phyloP scores from a whole-genome alignment of 2,888 invertebrate genomes.

The Ptilodon capucinus region DNA sequence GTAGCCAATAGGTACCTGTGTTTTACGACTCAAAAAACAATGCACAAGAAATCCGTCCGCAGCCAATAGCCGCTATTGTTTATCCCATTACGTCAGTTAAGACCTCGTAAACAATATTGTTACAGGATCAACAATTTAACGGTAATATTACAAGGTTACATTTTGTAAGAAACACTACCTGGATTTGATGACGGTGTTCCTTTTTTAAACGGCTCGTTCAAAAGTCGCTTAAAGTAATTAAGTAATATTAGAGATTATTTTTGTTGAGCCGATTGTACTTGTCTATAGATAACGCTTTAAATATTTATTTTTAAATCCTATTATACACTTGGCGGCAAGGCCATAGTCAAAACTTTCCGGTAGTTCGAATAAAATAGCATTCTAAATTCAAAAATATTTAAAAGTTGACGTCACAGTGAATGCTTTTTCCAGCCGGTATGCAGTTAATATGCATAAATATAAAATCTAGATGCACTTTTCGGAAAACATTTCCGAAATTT shows the following conservation, averaged over 20 bases:
- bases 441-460: neutral
- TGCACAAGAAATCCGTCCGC: slow-evolving; percentile 44
- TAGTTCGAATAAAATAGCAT: neutral
- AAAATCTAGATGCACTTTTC: neutral
- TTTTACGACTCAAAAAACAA: slow-evolving; percentile 63
- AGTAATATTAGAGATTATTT: slow-evolving; percentile 15
- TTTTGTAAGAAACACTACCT: slow-evolving; percentile 60
- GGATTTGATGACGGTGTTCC: slow-evolving; percentile 27
- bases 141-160: slow-evolving; percentile 50
- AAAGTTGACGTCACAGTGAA: neutral
- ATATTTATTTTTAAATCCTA: neutral
- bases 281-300: neutral
- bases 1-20: slow-evolving; percentile 76
- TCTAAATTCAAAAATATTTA: neutral
- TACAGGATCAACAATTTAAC: slow-evolving; percentile 72
- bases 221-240: slow-evolving; percentile 12
- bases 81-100: slow-evolving; percentile 75
- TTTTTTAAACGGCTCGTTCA: slow-evolving; percentile 22
- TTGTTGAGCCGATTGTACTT: slow-evolving; percentile 3
- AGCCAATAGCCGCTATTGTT: slow-evolving; percentile 52
- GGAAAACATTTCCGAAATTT: neutral
- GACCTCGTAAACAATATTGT: slow-evolving; percentile 46
- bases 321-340: neutral
- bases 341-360: neutral
- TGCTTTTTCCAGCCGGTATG: neutral